These are phyloP conservation scores for Laupala kohalensis DNA, from an alignment of 1,140 invertebrate species.

Conservation along the genomic window DNA sequence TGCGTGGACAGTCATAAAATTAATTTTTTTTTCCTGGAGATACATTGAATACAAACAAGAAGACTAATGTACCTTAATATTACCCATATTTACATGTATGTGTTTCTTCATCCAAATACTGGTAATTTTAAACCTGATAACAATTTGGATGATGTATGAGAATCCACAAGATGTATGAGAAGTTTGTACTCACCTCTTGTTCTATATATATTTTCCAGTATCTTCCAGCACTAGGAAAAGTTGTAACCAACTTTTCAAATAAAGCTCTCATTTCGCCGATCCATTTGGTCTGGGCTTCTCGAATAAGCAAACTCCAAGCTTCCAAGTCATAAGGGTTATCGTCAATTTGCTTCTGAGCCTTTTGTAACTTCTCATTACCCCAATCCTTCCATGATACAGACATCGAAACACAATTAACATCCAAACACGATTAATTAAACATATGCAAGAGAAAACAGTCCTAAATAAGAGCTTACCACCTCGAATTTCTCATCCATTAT, in stretches of 20 bases:
- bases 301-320: constrained; percentile 87
- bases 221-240: constrained; percentile 89
- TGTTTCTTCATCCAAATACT: no score
- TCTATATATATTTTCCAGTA: constrained; percentile 99
- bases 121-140: no score
- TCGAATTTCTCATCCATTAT: neutral
- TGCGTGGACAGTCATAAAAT: no score
- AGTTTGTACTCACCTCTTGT: constrained; percentile 83
- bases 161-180: no score
- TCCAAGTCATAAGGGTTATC: constrained; percentile 86
- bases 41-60: no score
- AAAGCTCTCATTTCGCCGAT: constrained; percentile 82
- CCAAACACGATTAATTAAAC: neutral
- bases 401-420: neutral
- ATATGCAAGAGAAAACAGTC: no score
- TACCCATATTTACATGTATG: no score
- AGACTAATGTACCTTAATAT: no score
- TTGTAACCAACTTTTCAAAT: constrained; percentile 84
- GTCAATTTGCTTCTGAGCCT: constrained; percentile 67
- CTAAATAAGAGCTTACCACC: neutral
- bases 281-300: constrained; percentile 80
- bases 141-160: no score
- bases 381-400: constrained; percentile 37
- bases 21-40: no score
- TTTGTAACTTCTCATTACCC: constrained; percentile 68